phyloP scores from a whole-genome alignment of 2,113 vertebrate species.

The Zosterops japonicus region DNA sequence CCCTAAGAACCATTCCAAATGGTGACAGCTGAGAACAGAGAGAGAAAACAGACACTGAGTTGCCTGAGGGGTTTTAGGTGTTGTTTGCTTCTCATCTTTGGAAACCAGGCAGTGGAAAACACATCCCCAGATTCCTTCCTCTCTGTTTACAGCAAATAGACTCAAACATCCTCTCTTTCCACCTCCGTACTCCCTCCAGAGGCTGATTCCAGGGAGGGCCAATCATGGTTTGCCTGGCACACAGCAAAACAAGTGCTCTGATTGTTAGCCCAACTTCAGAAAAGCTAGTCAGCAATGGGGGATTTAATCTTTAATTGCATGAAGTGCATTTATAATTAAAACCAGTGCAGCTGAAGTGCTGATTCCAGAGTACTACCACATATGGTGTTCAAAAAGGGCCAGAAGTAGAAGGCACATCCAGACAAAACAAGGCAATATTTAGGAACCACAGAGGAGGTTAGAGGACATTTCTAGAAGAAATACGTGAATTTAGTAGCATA shows the following conservation, averaged over 20 bases:
- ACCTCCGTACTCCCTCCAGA: neutral
- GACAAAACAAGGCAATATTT: neutral
- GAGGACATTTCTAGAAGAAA: neutral
- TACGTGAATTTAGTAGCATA: neutral
- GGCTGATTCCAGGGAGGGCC: neutral
- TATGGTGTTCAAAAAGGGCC: neutral
- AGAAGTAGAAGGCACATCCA: neutral
- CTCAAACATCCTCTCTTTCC: accelerated
- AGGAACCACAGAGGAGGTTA: neutral
- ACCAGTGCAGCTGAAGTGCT: neutral
- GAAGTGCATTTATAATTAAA: slow-evolving; percentile 13
- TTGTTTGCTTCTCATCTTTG: neutral
- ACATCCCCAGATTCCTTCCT: neutral
- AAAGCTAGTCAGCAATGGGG: neutral
- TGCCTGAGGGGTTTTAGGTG: neutral
- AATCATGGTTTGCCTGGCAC: neutral
- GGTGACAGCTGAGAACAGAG: neutral
- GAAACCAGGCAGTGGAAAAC: neutral
- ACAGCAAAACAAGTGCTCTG: neutral
- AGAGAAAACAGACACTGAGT: neutral
- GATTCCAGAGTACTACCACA: neutral
- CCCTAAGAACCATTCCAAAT: neutral
- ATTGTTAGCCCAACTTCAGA: slow-evolving; percentile 6
- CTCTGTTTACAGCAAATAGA: neutral
- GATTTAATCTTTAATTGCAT: slow-evolving; percentile 19